These are phyloP conservation scores for Omphaloscelis lunosa DNA, from an alignment of 2,888 invertebrate genomes.

Conservation along the genomic window DNA sequence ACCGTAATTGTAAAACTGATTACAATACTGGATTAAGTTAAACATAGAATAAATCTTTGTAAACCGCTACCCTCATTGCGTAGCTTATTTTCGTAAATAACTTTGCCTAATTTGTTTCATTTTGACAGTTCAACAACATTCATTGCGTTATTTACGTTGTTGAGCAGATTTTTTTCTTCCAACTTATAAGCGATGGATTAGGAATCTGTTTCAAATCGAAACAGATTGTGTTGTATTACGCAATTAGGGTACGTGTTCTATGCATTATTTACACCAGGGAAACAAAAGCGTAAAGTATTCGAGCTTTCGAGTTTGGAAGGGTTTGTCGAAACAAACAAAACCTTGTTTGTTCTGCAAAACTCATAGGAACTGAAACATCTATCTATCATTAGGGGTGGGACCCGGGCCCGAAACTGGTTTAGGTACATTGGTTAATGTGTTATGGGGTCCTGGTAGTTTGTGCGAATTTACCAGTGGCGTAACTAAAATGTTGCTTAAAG, in stretches of 20 bases:
- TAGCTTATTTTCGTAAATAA: too few species aligned
- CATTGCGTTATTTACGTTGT: too few species aligned
- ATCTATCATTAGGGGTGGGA: conserved; percentile 51
- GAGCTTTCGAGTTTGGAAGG: conserved; percentile 32
- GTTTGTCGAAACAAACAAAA: conserved; percentile 52
- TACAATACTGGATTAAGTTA: background rate
- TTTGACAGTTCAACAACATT: too few species aligned
- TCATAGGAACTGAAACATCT: conserved; percentile 56
- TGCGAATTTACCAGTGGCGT: conserved; percentile 5
- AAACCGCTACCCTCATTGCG: too few species aligned
- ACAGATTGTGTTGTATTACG: too few species aligned
- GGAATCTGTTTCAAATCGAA: too few species aligned
- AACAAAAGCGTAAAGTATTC: conserved; percentile 47
- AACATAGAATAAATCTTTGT: conserved; percentile 14
- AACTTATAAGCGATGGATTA: too few species aligned
- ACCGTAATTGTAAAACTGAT: background rate
- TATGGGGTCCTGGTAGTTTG: conserved; percentile 34
- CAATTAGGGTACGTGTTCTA: too few species aligned
- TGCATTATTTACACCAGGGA: conserved; percentile 27
- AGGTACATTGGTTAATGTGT: conserved; percentile 48
- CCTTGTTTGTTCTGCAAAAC: conserved; percentile 59
- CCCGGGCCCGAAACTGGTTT: conserved; percentile 54
- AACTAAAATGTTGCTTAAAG: background rate
- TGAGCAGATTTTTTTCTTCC: too few species aligned
- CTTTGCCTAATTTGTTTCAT: too few species aligned